Evolutionary conservation across 2,113 vertebrate species (phyloP).

Genomic region (Eidolon helvum): DNA sequence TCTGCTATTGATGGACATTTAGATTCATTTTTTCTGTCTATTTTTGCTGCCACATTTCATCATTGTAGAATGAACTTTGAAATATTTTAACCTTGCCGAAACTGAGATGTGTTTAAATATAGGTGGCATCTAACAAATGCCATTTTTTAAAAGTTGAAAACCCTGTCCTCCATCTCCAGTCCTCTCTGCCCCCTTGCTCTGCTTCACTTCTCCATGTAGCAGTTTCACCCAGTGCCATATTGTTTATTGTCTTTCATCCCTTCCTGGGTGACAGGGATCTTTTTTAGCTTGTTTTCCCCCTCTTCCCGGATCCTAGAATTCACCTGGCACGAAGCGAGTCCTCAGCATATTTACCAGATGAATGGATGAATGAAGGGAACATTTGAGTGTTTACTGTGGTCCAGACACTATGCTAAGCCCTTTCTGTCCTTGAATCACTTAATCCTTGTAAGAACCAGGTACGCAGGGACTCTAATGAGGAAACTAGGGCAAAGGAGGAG

Average conservation of each 20-base stretch:
- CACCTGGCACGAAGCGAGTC: not conserved
- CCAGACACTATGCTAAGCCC: not conserved
- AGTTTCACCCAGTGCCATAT: not conserved
- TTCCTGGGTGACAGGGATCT: not conserved
- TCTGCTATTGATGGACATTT: not conserved
- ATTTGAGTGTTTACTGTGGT: not conserved
- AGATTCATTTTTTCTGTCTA: not conserved
- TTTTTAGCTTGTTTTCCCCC: not conserved
- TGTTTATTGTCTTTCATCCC: not conserved
- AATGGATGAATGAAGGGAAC: not conserved
- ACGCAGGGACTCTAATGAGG: not conserved
- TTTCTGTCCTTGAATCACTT: not conserved
- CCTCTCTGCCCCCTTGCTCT: not conserved
- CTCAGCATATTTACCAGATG: not conserved
- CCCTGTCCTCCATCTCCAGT: accelerated
- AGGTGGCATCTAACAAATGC: not conserved
- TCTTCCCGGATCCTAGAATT: not conserved
- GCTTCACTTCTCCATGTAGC: not conserved
- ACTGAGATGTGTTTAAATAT: not conserved
- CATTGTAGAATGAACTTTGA: slow-evolving; percentile 11
- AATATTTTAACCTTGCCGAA: slow-evolving; percentile 36
- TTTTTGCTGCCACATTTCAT: not conserved
- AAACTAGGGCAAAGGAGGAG: not conserved
- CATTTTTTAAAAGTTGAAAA: not conserved
- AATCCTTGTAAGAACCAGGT: not conserved